These are phyloP conservation scores for Nesoenas mayeri DNA, from an alignment of 2,113 vertebrate genomes.

Conservation along the genomic window DNA sequence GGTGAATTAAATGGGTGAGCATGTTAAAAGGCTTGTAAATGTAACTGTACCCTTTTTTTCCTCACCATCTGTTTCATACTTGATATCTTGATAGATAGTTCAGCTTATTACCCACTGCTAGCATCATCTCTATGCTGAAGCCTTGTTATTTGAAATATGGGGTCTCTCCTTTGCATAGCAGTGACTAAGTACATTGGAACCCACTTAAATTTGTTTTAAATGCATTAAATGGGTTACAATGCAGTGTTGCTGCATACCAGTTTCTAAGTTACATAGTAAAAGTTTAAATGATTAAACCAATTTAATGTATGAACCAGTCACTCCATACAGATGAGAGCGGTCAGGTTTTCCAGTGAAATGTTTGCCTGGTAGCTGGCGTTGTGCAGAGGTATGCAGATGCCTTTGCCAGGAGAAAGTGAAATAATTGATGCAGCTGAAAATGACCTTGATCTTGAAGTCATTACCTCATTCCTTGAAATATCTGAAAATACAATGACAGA, in stretches of 20 bases:
- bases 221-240: slow-evolving; percentile 77
- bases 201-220: slow-evolving; percentile 73
- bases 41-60: slow-evolving; percentile 58
- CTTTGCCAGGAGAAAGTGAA: slow-evolving; percentile 77
- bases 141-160: slow-evolving; percentile 75
- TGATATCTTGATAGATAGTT: slow-evolving; percentile 77
- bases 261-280: slow-evolving; percentile 76
- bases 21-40: slow-evolving; percentile 58
- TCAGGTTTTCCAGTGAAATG: slow-evolving; percentile 72
- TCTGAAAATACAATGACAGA: slow-evolving; percentile 72
- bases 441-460: slow-evolving; percentile 77
- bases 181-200: slow-evolving; percentile 78
- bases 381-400: slow-evolving; percentile 72
- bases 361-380: slow-evolving; percentile 60
- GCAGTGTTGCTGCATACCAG: slow-evolving; percentile 56
- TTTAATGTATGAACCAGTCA: slow-evolving; percentile 76
- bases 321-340: slow-evolving; percentile 32
- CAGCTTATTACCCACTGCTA: slow-evolving; percentile 73
- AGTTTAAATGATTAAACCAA: slow-evolving; percentile 74
- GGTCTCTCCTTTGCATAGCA: slow-evolving; percentile 70
- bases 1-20: slow-evolving; percentile 66
- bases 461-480: slow-evolving; percentile 78
- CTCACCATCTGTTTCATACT: slow-evolving; percentile 73
- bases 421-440: slow-evolving; percentile 78
- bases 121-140: slow-evolving; percentile 69